Percentiles rank a stretch among this genome's conserved stretches.
Conservation (phyloP, 2,113 vertebrate species). For the Pelodiscus sinensis region DNA sequence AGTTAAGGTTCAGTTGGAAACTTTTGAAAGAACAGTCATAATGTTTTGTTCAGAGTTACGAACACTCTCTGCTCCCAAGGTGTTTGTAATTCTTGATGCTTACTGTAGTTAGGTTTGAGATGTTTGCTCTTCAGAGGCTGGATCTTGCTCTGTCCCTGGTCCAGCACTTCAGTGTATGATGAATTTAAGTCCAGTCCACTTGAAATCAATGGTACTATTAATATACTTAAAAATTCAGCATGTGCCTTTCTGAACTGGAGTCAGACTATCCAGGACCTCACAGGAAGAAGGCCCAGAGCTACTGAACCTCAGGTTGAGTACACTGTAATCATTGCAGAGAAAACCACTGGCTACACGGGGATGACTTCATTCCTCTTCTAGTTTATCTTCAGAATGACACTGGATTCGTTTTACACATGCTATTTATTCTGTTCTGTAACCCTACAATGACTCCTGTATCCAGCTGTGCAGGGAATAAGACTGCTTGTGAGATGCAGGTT, state of each 20-base stretch:
- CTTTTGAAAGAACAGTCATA: too few species aligned
- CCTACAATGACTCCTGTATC: not conserved
- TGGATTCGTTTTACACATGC: not conserved
- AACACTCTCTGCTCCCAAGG: too few species aligned
- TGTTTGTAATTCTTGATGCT: too few species aligned
- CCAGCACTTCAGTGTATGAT: not conserved
- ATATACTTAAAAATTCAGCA: not conserved
- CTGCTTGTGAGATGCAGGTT: not conserved
- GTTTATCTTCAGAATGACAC: not conserved
- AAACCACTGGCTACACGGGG: not conserved
- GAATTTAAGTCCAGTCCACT: not conserved
- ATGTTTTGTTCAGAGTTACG: too few species aligned
- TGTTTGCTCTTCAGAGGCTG: not conserved
- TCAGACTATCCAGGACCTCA: not conserved
- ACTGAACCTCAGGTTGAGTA: not conserved
- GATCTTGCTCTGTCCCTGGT: not conserved
- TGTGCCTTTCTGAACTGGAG: not conserved
- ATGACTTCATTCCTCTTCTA: not conserved
- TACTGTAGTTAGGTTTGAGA: not conserved
- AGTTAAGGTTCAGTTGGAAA: too few species aligned
- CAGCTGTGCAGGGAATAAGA: not conserved
- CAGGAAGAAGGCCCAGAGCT: not conserved
- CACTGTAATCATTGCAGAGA: not conserved
- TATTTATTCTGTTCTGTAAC: conserved; percentile 14
- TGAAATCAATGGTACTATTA: not conserved